Conservation (phyloP, 2,888 invertebrate genomes). For the Drosophila gaucha region DNA sequence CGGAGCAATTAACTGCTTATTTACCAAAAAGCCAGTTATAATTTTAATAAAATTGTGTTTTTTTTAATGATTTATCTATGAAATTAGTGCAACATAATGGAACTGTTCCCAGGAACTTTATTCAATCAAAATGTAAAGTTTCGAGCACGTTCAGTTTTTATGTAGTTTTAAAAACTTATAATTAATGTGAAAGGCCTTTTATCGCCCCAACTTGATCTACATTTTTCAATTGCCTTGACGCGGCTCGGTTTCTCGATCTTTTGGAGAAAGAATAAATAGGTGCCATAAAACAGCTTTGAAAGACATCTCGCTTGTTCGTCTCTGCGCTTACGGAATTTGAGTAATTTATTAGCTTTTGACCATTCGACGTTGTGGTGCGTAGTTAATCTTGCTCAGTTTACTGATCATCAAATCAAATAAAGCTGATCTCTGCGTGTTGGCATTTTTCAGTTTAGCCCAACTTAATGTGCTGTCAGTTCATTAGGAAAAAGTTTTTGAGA, state of each 20-base stretch:
- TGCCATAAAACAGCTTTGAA: constrained; percentile 62
- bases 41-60: constrained; percentile 63
- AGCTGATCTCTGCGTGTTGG: constrained; percentile 57
- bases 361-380: constrained; percentile 39
- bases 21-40: constrained; percentile 22
- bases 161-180: constrained; percentile 74
- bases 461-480: constrained; percentile 37
- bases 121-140: constrained; percentile 80
- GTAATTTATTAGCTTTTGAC: constrained; percentile 73
- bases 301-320: constrained; percentile 25
- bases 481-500: constrained; percentile 40
- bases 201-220: constrained; percentile 73
- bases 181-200: constrained; percentile 75
- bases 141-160: constrained; percentile 46
- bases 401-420: constrained; percentile 65
- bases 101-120: constrained; percentile 67
- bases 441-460: constrained; percentile 45
- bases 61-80: constrained; percentile 63
- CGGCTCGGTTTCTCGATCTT: not conserved
- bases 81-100: constrained; percentile 70
- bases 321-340: constrained; percentile 13
- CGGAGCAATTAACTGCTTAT: constrained; percentile 42
- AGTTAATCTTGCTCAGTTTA: constrained; percentile 73
- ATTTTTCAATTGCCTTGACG: constrained; percentile 63
- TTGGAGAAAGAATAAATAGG: constrained; percentile 40